phyloP scores from a whole-genome alignment of 2,113 vertebrate species.

The Sigmodon hispidus region DNA sequence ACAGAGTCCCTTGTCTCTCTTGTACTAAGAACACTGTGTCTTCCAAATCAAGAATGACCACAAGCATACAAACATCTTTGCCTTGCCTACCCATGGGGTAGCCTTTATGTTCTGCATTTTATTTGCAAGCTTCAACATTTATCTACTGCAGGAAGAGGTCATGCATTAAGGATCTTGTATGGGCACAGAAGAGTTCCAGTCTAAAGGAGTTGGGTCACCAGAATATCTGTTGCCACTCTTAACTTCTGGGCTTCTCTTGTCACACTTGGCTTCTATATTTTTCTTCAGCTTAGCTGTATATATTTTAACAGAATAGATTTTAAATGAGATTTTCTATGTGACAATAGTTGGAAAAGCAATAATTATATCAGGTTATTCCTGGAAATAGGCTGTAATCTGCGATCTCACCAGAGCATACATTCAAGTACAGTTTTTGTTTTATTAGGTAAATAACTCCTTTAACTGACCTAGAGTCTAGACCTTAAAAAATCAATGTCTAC shows the following conservation, averaged over 20 bases:
- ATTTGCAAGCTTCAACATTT: fast-evolving
- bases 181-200: not conserved
- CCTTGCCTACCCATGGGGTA: not conserved
- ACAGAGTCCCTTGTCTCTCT: not conserved
- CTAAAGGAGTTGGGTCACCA: not conserved
- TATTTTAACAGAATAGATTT: not conserved
- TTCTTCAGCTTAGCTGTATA: not conserved
- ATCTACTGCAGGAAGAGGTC: fast-evolving
- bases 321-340: not conserved
- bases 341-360: not conserved
- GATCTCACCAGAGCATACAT: not conserved
- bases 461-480: not conserved
- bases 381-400: not conserved
- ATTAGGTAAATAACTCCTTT: not conserved
- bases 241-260: not conserved
- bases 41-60: not conserved
- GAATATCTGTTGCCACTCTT: too few relatives aligned
- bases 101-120: too few relatives aligned
- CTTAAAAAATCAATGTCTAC: not conserved
- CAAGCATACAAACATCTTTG: fast-evolving
- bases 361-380: not conserved
- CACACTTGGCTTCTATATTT: not conserved
- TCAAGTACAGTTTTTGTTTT: not conserved
- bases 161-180: not conserved
- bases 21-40: fast-evolving